Evolutionary conservation across 2,888 invertebrate genomes (phyloP).

Genomic region (Perdita meconis): DNA sequence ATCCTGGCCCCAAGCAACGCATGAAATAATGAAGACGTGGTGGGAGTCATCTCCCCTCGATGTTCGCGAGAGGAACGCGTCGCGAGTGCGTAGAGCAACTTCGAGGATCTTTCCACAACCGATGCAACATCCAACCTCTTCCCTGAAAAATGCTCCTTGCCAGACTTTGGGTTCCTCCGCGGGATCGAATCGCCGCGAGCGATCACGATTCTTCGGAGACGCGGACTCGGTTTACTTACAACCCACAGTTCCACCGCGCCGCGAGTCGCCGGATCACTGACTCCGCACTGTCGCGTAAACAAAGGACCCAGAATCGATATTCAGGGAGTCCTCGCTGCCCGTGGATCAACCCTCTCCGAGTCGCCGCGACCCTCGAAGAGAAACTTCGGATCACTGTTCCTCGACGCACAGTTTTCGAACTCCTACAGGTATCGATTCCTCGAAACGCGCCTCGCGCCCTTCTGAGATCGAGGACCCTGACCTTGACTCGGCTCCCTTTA

Average conservation of each 20-base stretch:
- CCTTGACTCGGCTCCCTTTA: conserved; percentile 16
- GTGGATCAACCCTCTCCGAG: conserved; percentile 5
- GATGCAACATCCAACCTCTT: too few species aligned
- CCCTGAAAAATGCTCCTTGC: too few species aligned
- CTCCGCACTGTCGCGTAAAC: conserved; percentile 25
- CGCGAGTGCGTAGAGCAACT: not conserved
- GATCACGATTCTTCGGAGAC: too few species aligned
- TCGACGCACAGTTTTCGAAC: conserved; percentile 18
- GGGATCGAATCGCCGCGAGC: too few species aligned
- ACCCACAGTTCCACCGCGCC: conserved; percentile 1
- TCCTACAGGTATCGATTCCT: not conserved
- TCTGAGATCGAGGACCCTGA: not conserved
- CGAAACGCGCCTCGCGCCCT: not conserved
- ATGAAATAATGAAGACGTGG: conserved; percentile 20
- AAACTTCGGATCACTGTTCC: not conserved
- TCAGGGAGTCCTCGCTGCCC: not conserved
- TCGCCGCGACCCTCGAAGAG: not conserved
- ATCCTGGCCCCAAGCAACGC: not conserved
- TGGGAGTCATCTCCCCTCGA: not conserved
- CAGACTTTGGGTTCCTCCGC: too few species aligned
- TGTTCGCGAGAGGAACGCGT: not conserved
- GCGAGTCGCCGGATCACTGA: conserved; percentile 21
- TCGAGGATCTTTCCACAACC: too few species aligned
- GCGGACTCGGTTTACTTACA: conserved; percentile 41
- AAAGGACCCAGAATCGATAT: not conserved